These are phyloP conservation scores for Hofmannophila pseudospretella DNA, from an alignment of 2,888 invertebrate genomes.

Conservation along the genomic window DNA sequence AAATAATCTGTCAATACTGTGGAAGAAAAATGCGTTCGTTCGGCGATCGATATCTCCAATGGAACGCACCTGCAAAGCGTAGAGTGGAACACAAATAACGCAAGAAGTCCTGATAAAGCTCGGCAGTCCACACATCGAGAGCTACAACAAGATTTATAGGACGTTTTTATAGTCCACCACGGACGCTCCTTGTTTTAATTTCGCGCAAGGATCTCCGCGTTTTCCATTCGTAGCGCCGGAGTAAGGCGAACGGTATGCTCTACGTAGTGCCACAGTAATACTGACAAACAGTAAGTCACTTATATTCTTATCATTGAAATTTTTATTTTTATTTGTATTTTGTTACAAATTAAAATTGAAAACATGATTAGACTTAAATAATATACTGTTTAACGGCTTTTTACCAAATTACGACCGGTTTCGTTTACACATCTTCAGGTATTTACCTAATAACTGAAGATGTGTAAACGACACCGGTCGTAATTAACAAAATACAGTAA, in stretches of 20 bases:
- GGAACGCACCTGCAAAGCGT: slow-evolving; percentile 44
- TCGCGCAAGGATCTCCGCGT: slow-evolving; percentile 60
- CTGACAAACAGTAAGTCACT: too few species aligned
- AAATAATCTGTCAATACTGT: neutral
- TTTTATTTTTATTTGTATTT: too few species aligned
- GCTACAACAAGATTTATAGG: slow-evolving; percentile 56
- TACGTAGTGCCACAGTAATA: too few species aligned
- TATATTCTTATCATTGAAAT: too few species aligned
- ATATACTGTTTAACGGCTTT: too few species aligned
- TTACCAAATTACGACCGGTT: too few species aligned
- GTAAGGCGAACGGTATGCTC: neutral
- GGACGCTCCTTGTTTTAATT: slow-evolving; percentile 73
- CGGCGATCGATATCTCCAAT: slow-evolving; percentile 40
- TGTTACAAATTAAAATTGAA: too few species aligned
- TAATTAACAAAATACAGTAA: too few species aligned
- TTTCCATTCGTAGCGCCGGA: slow-evolving; percentile 28
- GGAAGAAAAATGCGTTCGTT: slow-evolving; percentile 23
- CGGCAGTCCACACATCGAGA: slow-evolving; percentile 54
- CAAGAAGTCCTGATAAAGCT: slow-evolving; percentile 49
- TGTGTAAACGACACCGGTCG: too few species aligned
- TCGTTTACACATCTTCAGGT: too few species aligned
- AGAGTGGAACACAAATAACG: slow-evolving; percentile 48
- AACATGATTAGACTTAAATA: too few species aligned
- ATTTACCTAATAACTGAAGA: too few species aligned
- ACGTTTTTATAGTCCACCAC: slow-evolving; percentile 64